Evolutionary conservation across 1,140 invertebrate genomes (phyloP).

Genomic region (Sycophila sp.): DNA sequence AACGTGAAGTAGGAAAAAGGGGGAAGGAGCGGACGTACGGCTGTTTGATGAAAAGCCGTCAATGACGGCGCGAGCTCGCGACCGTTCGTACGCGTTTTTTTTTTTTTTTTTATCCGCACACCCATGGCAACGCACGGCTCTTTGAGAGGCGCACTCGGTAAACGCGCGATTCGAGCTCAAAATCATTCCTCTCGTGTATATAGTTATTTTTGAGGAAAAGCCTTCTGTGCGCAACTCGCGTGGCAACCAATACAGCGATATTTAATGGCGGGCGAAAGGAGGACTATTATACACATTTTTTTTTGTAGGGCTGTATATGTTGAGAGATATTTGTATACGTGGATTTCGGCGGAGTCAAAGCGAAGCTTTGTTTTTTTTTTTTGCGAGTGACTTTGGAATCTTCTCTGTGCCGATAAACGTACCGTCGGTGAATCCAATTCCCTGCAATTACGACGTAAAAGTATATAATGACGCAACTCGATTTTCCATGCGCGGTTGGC

Average conservation of each 20-base stretch:
- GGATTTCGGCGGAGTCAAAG: neutral
- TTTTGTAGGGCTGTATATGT: neutral
- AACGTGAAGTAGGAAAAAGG: neutral
- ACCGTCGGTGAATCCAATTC: neutral
- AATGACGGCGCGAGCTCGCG: neutral
- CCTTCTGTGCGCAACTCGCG: neutral
- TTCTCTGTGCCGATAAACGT: neutral
- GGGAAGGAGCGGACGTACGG: neutral
- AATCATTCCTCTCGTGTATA: neutral
- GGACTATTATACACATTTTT: no score
- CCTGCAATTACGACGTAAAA: slow-evolving; percentile 6
- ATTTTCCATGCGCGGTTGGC: neutral
- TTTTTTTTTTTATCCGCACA: no score
- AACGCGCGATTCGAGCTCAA: neutral
- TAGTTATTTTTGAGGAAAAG: neutral
- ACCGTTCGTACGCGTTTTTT: neutral
- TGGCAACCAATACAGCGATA: neutral
- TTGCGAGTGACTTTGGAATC: no score
- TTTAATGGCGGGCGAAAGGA: no score
- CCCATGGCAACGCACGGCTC: slow-evolving; percentile 1
- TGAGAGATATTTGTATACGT: neutral
- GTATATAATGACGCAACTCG: neutral
- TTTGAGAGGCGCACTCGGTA: no score
- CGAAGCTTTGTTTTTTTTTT: no score
- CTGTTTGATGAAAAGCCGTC: slow-evolving; percentile 1